Conservation (phyloP, 2,888 invertebrate species). For the Nymphalis polychloros region DNA sequence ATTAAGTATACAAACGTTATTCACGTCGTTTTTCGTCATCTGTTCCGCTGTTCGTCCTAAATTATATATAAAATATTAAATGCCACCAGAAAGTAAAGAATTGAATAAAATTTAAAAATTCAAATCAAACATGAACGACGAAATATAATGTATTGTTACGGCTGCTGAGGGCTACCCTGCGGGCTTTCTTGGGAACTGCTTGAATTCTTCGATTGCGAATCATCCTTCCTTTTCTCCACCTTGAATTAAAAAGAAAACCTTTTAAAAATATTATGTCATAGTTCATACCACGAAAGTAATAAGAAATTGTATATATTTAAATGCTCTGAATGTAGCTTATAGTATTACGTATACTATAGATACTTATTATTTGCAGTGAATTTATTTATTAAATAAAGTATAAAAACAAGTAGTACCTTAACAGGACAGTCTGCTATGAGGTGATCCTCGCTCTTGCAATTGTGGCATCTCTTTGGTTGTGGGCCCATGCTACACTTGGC, state of each 20-base stretch:
- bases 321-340: no score
- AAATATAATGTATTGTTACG: constrained; percentile 17
- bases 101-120: constrained; percentile 6
- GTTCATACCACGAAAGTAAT: no score
- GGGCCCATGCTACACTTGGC: constrained; percentile 94
- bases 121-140: constrained; percentile 29
- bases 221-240: constrained; percentile 72
- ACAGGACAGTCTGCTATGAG: constrained; percentile 94
- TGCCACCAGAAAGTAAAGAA: constrained; percentile 5
- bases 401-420: constrained; percentile 59
- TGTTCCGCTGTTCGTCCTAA: constrained; percentile 7
- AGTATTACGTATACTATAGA: no score
- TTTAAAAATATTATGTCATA: background rate
- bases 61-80: constrained; percentile 6
- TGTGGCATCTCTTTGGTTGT: constrained; percentile 94
- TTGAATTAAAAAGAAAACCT: constrained; percentile 43
- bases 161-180: constrained; percentile 60
- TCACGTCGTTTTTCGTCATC: background rate
- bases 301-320: no score
- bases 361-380: no score
- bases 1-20: constrained; percentile 16
- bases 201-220: constrained; percentile 66
- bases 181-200: constrained; percentile 67
- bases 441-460: constrained; percentile 93
- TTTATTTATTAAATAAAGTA: background rate